A percentile compares a stretch with the other conserved stretches of the same genome.
These are phyloP conservation scores for Prosopocoilus inquinatus DNA, from an alignment of 2,888 invertebrate genomes.

Conservation along the genomic window DNA sequence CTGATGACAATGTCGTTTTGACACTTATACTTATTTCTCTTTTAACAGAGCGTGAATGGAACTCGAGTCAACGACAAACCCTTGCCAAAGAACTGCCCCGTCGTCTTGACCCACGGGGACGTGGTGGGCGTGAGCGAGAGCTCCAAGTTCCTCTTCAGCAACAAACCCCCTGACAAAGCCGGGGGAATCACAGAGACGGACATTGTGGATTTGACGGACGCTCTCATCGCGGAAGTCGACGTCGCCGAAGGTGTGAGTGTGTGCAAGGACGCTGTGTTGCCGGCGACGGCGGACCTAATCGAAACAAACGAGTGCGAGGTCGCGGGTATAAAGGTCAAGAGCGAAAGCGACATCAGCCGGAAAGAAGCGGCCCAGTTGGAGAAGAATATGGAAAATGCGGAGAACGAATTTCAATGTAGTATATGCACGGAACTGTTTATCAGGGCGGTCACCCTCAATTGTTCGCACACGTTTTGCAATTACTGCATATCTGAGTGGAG, in stretches of 20 bases:
- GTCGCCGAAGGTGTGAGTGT: background rate
- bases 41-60: slow-evolving; percentile 58
- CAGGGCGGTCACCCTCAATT: slow-evolving; percentile 66
- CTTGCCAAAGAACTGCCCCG: slow-evolving; percentile 46
- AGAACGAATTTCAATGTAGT: slow-evolving; percentile 71
- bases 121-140: slow-evolving; percentile 42
- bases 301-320: background rate
- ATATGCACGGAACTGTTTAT: slow-evolving; percentile 76
- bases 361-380: background rate
- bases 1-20: background rate
- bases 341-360: background rate
- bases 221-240: slow-evolving; percentile 4
- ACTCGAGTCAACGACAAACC: slow-evolving; percentile 52
- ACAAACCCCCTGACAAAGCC: background rate
- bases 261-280: background rate
- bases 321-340: background rate
- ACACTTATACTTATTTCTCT: slow-evolving; percentile 27
- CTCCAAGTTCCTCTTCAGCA: slow-evolving; percentile 4
- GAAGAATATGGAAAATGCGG: slow-evolving; percentile 47
- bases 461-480: slow-evolving; percentile 74
- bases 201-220: background rate
- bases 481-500: slow-evolving; percentile 71
- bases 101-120: slow-evolving; percentile 49
- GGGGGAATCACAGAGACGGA: background rate
- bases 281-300: background rate